Evolutionary conservation across 2,113 vertebrate genomes (phyloP).

Genomic region (Psittacus erithacus): DNA sequence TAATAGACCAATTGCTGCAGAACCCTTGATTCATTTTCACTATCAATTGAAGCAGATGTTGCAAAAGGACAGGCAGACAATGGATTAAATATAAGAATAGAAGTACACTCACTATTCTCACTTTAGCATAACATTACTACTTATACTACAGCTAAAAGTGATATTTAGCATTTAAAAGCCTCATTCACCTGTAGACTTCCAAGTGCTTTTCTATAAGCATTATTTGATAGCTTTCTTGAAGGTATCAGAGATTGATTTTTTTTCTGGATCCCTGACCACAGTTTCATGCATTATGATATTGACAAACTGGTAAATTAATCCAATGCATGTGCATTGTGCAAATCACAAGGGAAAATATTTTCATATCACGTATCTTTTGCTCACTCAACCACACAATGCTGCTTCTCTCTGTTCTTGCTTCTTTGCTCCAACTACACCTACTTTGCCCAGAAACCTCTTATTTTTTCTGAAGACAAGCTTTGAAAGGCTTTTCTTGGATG

Average conservation of each 20-base stretch:
- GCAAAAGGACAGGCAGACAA: neutral
- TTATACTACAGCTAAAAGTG: neutral
- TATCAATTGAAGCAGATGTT: neutral
- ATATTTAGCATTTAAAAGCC: neutral
- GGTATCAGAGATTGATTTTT: neutral
- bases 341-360: neutral
- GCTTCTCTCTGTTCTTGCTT: neutral
- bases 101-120: neutral
- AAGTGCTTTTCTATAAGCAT: neutral
- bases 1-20: neutral
- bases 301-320: neutral
- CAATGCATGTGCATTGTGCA: neutral
- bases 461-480: neutral
- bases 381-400: neutral
- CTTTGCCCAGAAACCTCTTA: neutral
- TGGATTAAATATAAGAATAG: neutral
- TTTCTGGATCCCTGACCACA: neutral
- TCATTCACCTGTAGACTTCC: neutral
- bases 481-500: neutral
- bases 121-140: neutral
- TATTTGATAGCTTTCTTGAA: neutral
- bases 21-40: neutral
- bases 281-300: neutral
- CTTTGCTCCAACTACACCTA: neutral
- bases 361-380: neutral